Base-by-base conservation (phyloP, 2,888 invertebrate species). In the Epirrhoe alternata region DNA sequence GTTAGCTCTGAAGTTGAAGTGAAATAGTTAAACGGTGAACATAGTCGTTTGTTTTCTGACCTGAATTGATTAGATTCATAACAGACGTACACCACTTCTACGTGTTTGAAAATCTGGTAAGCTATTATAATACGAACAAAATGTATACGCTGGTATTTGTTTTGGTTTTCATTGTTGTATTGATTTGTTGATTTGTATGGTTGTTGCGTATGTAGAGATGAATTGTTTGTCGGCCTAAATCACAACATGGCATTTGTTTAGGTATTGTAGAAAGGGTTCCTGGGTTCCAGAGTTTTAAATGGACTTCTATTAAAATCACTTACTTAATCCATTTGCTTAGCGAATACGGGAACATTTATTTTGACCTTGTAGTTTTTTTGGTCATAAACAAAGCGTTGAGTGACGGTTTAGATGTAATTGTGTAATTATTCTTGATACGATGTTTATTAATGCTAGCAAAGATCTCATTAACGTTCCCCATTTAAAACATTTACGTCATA, bases 1-100 rank as follows among this genome's bases (percentile, higher is more conserved):
- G 56, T 66, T 69, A 53, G 69, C 59, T 63, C 59, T 69, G 65
- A 69, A 65, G 69, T 68, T 68, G 67, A 59, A 53, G 52, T 57
- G 60, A 45, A 24, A 35, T 63, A 31, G 54, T 24, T 49, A 38
- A 52, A 52, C 35, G 56, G 38, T 60, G 66, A 62, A 62, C 60
- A 56, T 66, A 60, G 56, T 60, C 67, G 60, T 53, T 57, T 42
- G 50, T 35, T 55, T 49, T 63, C 61, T 64, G 61, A 68, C 64
- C 67, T 61, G 42, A 49, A 47, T 59, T 67, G 67, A 62, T 61
- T 56, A 60, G 56, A 16, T 55, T 58, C 16, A 30, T 61, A 60
- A 56, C 60, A 54, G 50, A 49, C 16, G 45, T 62, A 56, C 56
- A 60, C 42, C 3, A 55, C 17, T 17, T 33, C 47, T 14, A 51